Percentiles rank a stretch among this genome's conserved stretches.
These are phyloP conservation scores for Erebia aethiops DNA, from an alignment of 2,888 invertebrate genomes.

Conservation along the genomic window DNA sequence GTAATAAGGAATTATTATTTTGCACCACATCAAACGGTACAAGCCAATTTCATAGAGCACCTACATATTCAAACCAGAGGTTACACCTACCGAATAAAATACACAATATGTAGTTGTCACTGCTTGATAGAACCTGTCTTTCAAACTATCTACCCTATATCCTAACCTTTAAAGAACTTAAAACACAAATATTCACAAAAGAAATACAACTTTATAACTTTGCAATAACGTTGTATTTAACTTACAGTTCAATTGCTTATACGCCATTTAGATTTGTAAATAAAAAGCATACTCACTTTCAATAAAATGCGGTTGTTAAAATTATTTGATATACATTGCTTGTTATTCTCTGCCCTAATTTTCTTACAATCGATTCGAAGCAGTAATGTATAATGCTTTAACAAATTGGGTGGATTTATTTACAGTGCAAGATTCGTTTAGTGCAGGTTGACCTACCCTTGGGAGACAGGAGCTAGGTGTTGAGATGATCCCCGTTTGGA, in stretches of 20 bases:
- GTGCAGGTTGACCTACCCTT: constrained; percentile 54
- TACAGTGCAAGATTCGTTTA: constrained; percentile 40
- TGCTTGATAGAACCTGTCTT: constrained; percentile 79
- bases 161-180: constrained; percentile 22
- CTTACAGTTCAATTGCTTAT: constrained; percentile 24
- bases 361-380: neutral
- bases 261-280: constrained; percentile 37
- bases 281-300: constrained; percentile 19
- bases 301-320: constrained; percentile 4
- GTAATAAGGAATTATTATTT: constrained; percentile 31
- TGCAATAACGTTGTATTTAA: constrained; percentile 24
- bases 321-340: constrained; percentile 40
- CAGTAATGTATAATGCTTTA: constrained; percentile 37
- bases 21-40: constrained; percentile 42
- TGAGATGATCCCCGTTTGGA: constrained; percentile 70
- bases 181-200: neutral
- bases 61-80: constrained; percentile 65
- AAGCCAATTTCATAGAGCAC: constrained; percentile 65
- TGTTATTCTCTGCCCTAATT: constrained; percentile 24
- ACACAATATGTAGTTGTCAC: constrained; percentile 81
- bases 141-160: constrained; percentile 70
- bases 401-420: constrained; percentile 12
- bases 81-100: constrained; percentile 75
- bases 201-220: constrained; percentile 30
- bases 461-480: constrained; percentile 67